These are phyloP conservation scores for Streblospio benedicti DNA, from an alignment of 1,140 invertebrate species.

Conservation along the genomic window DNA sequence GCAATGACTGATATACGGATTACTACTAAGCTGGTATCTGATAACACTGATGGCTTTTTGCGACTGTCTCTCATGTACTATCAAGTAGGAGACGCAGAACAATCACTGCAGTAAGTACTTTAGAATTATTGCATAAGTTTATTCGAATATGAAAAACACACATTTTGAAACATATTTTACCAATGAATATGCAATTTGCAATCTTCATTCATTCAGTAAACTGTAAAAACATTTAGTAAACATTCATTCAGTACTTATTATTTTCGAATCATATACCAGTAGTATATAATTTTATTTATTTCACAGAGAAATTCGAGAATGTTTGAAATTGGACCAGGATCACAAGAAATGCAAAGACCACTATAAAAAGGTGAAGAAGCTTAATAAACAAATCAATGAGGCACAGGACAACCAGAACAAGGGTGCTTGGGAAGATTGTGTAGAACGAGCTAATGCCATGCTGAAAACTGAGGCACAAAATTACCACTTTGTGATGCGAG, in stretches of 20 bases:
- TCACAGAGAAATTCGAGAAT: constrained; percentile 89
- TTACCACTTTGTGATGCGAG: constrained; percentile 28
- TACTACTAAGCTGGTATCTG: constrained; percentile 78
- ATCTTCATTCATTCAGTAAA: no score
- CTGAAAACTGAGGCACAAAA: constrained; percentile 56
- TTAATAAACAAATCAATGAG: constrained; percentile 75
- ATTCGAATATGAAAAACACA: no score
- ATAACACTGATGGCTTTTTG: constrained; percentile 82
- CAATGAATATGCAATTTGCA: no score
- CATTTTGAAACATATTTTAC: no score
- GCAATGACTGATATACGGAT: constrained; percentile 85
- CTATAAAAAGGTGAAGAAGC: constrained; percentile 94
- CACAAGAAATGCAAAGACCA: constrained; percentile 92
- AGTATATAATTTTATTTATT: no score
- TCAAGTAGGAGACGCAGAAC: constrained; percentile 79
- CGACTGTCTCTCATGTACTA: constrained; percentile 79
- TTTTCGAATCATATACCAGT: neutral
- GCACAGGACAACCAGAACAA: constrained; percentile 62
- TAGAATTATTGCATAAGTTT: no score
- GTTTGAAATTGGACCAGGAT: constrained; percentile 94
- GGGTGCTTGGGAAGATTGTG: constrained; percentile 66
- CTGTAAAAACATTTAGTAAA: no score
- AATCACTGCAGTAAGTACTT: constrained; percentile 69
- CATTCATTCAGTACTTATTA: neutral
- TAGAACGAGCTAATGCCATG: constrained; percentile 60